Base-by-base conservation (phyloP, 2,888 invertebrate genomes). In the Dolomedes plantarius region DNA sequence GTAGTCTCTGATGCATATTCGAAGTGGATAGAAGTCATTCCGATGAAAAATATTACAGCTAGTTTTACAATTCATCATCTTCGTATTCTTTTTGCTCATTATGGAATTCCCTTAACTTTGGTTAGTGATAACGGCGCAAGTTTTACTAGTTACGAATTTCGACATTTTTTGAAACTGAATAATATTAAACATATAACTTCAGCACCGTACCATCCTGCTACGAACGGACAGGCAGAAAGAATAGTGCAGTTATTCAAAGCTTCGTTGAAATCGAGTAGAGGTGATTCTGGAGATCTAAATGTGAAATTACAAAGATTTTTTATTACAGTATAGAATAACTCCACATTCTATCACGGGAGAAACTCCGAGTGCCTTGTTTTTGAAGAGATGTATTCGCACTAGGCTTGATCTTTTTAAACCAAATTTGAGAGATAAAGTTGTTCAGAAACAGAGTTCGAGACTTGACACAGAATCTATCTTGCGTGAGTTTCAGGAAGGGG, bases 171-270 rank as follows among this genome's bases (percentile, higher is more conserved):
- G 68, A 41, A 74, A 81, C 74, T 31, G 74, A 89, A 89, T 75
- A 88, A 89, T 16, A 89, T 89, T 32, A 41, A 86, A 68, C 83
- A 71, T 29, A 71, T 73, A 16, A 79, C 71, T 62, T 71, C 88
- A 16, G 88, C 89, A 28, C 89, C 89, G 28, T 88, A 89, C 69
- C 86, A 89, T 67, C 89, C 89, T 64, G 56, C 87, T 5, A 76
- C 89, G 9, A 90, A 89, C 82, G 89, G 90, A 23, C 89, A 88
- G 76, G 89, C 90, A 31, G 89, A 90, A 82, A 78, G 90, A 19
- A 73, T 80, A n/a, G 90, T 90, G 11, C 89, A 68, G 62, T 74
- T 74, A 64, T 74, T 74, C 74, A 62, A 74, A 74, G 74, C 74
- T 74, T 74, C 74, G 62, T 74, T 74, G 74, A 74, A 74, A 74